Evolutionary conservation across 2,113 vertebrate species (phyloP).

Genomic region (Rhipidura dahli): DNA sequence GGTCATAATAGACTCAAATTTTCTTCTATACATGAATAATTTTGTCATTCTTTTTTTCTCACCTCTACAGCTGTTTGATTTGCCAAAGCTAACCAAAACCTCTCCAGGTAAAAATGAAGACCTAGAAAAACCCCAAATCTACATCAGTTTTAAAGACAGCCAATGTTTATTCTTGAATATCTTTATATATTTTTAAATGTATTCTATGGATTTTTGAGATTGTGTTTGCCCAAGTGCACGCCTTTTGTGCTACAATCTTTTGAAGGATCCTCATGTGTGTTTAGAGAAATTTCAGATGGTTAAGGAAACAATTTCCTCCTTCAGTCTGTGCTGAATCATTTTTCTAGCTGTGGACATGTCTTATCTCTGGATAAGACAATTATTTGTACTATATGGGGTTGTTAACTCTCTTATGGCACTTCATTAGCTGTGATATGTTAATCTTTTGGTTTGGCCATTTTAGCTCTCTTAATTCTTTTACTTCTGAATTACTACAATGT

Average conservation of each 20-base stretch:
- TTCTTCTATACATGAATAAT: not conserved
- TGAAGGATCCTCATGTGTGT: not conserved
- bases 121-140: not conserved
- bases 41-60: not conserved
- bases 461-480: not conserved
- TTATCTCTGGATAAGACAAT: conserved; percentile 21
- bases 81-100: not conserved
- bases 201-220: not conserved
- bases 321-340: not conserved
- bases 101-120: not conserved
- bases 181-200: not conserved
- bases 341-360: not conserved
- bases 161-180: not conserved
- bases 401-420: conserved; percentile 1
- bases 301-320: not conserved
- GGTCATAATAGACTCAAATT: not conserved
- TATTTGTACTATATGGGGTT: fast-evolving
- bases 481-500: not conserved
- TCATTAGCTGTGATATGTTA: not conserved
- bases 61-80: not conserved
- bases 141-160: not conserved
- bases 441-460: not conserved
- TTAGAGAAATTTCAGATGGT: not conserved
- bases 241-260: not conserved
- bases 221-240: not conserved